These are phyloP conservation scores for Lepidocyrtoides sp. DNA, from an alignment of 2,888 invertebrate genomes.

Conservation along the genomic window DNA sequence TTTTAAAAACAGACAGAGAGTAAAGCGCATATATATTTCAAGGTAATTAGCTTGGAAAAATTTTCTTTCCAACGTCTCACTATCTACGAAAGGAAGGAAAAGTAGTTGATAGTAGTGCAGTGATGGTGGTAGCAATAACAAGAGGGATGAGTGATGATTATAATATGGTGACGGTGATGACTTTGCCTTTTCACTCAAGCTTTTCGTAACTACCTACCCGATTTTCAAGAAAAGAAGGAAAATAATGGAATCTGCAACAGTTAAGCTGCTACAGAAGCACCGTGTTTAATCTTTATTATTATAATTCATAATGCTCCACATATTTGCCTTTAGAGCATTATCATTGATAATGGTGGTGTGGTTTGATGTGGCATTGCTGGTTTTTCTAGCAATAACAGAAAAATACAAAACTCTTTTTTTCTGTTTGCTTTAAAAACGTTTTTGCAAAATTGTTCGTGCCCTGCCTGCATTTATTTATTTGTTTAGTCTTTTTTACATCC, in stretches of 20 bases:
- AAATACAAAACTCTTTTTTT: not conserved
- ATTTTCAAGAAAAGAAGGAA: not conserved
- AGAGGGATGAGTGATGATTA: constrained; percentile 15
- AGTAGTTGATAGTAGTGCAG: not conserved
- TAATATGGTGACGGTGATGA: constrained; percentile 33
- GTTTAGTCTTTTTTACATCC: not conserved
- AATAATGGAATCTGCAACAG: constrained; percentile 2
- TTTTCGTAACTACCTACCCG: not conserved
- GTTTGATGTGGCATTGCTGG: not conserved
- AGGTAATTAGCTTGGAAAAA: constrained; percentile 8
- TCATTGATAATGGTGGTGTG: not conserved
- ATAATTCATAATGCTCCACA: constrained; percentile 1
- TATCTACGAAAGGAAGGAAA: not conserved
- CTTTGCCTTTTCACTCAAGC: not conserved
- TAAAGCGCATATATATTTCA: constrained; percentile 4
- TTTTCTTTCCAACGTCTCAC: not conserved
- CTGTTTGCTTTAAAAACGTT: constrained; percentile 62
- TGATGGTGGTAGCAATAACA: not conserved
- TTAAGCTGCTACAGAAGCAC: not conserved
- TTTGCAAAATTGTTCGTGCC: constrained; percentile 49
- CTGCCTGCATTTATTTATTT: constrained; percentile 23
- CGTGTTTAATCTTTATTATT: not conserved
- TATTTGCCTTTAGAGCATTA: not conserved
- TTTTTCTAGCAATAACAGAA: not conserved
- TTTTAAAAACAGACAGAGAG: too few species aligned